Evolutionary conservation across 2,888 invertebrate species (phyloP).

Genomic region (Mesoligia furuncula): DNA sequence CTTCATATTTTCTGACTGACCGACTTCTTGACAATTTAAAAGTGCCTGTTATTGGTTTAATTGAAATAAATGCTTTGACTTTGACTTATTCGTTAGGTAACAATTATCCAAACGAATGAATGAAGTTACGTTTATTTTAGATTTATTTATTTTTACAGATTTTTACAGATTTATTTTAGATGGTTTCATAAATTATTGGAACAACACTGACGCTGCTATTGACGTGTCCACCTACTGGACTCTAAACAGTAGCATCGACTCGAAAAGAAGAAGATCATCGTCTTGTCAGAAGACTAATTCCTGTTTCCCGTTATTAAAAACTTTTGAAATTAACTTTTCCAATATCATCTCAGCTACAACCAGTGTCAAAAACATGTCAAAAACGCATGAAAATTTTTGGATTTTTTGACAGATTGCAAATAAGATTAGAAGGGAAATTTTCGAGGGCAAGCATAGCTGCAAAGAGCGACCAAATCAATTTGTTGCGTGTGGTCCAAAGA

Average conservation of each 20-base stretch:
- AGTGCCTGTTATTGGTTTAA: too few species aligned
- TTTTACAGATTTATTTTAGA: neutral
- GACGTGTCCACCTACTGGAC: neutral
- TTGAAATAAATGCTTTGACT: too few species aligned
- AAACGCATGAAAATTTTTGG: neutral
- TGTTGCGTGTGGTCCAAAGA: too few species aligned
- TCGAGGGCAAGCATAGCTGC: neutral
- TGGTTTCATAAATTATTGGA: neutral
- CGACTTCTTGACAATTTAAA: too few species aligned
- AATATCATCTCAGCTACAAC: neutral
- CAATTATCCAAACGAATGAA: too few species aligned
- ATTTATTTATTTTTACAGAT: too few species aligned
- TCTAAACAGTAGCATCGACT: neutral
- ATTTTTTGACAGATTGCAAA: neutral
- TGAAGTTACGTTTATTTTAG: too few species aligned
- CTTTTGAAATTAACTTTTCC: neutral
- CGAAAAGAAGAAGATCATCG: neutral
- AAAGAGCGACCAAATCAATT: neutral
- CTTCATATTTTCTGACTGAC: too few species aligned
- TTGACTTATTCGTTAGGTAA: too few species aligned
- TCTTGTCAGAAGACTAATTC: neutral
- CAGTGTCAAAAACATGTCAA: neutral
- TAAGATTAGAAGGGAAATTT: neutral
- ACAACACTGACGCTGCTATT: neutral
- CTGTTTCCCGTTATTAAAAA: neutral